Conservation (phyloP, 2,113 vertebrate species). For the Bubalus kerabau region DNA sequence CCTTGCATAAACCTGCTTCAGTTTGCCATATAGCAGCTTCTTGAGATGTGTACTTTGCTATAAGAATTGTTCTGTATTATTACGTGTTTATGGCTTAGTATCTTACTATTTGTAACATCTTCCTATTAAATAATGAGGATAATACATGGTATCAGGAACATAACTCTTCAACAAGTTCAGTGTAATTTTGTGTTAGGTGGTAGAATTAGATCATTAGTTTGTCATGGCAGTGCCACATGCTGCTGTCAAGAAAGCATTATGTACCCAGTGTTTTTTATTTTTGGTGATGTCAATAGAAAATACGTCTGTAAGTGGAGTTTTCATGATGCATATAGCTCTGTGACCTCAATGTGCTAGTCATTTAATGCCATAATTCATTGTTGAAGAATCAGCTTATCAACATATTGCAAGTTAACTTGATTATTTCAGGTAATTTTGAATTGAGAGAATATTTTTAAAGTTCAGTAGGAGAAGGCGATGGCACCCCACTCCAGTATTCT, state of each 20-base stretch:
- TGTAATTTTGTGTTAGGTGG: background rate
- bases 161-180: background rate
- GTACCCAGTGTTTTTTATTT: background rate
- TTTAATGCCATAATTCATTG: constrained; percentile 7
- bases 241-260: background rate
- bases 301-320: background rate
- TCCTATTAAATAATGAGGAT: background rate
- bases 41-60: background rate
- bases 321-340: background rate
- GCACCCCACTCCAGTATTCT: no score
- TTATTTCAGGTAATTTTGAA: background rate
- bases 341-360: background rate
- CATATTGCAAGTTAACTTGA: background rate
- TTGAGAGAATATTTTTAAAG: background rate
- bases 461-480: background rate
- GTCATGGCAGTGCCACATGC: background rate
- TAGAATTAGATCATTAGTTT: constrained; percentile 13
- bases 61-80: background rate
- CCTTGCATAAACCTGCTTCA: background rate
- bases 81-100: background rate
- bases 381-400: background rate
- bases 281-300: background rate
- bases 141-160: background rate
- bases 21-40: background rate
- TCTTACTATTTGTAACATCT: background rate